Conservation (phyloP, 2,797 vertebrate species). For the Dryobates pubescens region DNA sequence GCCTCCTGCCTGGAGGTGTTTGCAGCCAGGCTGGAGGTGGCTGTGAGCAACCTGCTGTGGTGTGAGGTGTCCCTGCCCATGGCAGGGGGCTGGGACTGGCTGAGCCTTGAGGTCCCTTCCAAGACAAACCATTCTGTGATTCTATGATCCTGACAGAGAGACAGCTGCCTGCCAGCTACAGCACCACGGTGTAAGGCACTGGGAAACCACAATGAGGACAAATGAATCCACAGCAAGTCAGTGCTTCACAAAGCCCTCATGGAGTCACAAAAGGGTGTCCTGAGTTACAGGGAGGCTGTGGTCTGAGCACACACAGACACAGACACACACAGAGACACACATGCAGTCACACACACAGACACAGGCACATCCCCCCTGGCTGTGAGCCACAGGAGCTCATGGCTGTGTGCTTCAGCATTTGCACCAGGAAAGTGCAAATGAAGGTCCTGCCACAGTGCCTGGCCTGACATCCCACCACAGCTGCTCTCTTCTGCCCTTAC, state of each 20-base stretch:
- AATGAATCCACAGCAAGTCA: background rate
- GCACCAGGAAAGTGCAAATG: background rate
- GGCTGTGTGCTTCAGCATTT: background rate
- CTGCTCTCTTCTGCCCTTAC: background rate
- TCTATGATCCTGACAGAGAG: background rate
- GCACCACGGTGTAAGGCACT: background rate
- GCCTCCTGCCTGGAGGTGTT: too few species aligned
- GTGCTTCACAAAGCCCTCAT: background rate
- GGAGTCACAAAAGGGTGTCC: background rate
- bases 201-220: background rate
- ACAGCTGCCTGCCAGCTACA: background rate
- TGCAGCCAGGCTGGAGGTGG: too few species aligned
- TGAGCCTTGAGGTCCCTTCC: too few species aligned
- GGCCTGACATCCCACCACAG: background rate
- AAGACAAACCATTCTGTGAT: too few species aligned
- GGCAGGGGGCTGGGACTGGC: too few species aligned
- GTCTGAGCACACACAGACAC: background rate
- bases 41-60: too few species aligned
- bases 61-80: too few species aligned
- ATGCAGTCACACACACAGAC: too few species aligned
- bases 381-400: background rate
- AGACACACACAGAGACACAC: too few species aligned
- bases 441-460: constrained; percentile 9
- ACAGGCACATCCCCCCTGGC: background rate
- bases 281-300: background rate